Conservation (phyloP, 1,140 invertebrate genomes). For the Frieseomelitta varia region DNA sequence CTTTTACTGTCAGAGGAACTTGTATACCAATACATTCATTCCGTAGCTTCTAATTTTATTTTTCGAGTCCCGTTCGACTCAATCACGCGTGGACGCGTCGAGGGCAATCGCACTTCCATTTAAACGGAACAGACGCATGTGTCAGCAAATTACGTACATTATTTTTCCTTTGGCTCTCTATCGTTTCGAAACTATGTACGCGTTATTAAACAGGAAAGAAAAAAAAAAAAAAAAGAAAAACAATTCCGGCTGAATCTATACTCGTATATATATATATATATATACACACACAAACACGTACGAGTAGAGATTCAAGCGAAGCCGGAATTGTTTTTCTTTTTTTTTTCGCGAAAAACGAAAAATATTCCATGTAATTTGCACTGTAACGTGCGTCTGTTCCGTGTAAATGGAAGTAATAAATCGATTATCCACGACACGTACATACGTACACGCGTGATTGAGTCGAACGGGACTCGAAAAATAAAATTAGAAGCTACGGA, state of each 20-base stretch:
- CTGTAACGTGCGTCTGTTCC: neutral
- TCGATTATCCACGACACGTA: neutral
- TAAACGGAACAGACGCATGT: neutral
- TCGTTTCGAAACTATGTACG: conserved; percentile 6
- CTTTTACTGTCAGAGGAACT: conserved; percentile 79
- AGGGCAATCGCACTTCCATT: neutral
- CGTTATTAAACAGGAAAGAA: no score
- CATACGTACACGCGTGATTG: conserved; percentile 54
- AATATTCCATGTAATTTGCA: neutral
- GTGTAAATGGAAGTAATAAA: neutral
- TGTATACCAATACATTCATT: conserved; percentile 79
- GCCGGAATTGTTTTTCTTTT: neutral
- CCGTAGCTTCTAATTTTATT: conserved; percentile 50
- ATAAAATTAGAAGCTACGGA: conserved; percentile 52
- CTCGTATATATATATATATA: conserved; percentile 5
- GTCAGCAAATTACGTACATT: neutral
- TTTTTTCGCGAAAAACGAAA: neutral
- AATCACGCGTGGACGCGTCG: conserved; percentile 42
- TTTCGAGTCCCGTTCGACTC: conserved; percentile 53
- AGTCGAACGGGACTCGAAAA: conserved; percentile 50
- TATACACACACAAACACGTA: neutral
- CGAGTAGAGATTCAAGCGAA: neutral
- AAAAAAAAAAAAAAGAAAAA: neutral
- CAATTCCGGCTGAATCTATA: neutral
- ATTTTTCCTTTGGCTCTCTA: neutral